phyloP scores from a whole-genome alignment of 2,113 vertebrate species.

The Paraplagusia blochii region DNA sequence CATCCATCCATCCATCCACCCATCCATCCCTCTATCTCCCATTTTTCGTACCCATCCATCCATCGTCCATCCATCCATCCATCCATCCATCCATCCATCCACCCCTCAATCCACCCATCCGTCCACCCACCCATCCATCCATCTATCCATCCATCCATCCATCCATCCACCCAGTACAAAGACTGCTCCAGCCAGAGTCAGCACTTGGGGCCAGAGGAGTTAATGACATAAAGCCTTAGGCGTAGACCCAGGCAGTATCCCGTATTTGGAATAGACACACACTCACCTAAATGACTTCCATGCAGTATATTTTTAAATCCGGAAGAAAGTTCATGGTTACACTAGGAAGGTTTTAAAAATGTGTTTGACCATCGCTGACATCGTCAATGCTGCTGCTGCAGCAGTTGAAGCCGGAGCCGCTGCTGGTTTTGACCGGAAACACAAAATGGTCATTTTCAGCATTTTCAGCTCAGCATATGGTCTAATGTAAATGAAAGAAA shows the following conservation, averaged over 20 bases:
- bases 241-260: slow-evolving; percentile 15
- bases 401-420: no score
- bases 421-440: neutral
- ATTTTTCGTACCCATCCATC: no score
- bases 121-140: slow-evolving; percentile 38
- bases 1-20: no score
- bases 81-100: no score
- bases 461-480: no score
- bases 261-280: slow-evolving; percentile 5
- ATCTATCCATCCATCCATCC: slow-evolving; percentile 22
- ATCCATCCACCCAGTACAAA: slow-evolving; percentile 25
- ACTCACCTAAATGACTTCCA: neutral
- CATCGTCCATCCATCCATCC: no score
- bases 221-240: slow-evolving; percentile 46
- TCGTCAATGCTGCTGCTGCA: neutral
- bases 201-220: slow-evolving; percentile 29
- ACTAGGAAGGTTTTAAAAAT: neutral
- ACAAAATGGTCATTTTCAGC: no score
- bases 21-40: no score
- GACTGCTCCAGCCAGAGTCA: slow-evolving; percentile 37
- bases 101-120: no score
- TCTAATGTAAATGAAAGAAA: no score
- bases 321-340: neutral
- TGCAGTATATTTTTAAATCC: neutral
- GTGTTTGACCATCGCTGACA: neutral